phyloP scores from a whole-genome alignment of 2,113 vertebrate species.

The Galeopterus variegatus region DNA sequence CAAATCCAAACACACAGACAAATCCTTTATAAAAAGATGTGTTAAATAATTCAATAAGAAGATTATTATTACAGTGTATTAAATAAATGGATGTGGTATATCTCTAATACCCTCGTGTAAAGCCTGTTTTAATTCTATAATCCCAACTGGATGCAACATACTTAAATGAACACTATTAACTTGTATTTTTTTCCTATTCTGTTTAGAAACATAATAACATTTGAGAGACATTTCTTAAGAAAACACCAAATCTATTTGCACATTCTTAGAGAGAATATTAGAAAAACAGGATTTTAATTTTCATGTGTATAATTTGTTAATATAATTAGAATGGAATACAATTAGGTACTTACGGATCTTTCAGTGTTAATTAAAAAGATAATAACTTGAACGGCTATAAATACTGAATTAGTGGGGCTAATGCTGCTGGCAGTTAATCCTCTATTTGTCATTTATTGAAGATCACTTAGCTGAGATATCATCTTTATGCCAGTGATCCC shows the following conservation, averaged over 20 bases:
- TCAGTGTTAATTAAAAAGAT: constrained; percentile 90
- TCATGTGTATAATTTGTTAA: constrained; percentile 86
- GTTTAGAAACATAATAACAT: constrained; percentile 85
- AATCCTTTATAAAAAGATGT: constrained; percentile 3
- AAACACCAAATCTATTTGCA: constrained; percentile 85
- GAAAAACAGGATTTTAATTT: constrained; percentile 88
- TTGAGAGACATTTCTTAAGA: constrained; percentile 86
- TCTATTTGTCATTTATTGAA: constrained; percentile 83
- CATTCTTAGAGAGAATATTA: constrained; percentile 86
- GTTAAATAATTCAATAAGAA: constrained; percentile 83
- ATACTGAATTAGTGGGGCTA: constrained; percentile 77
- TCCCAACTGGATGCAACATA: constrained; percentile 83
- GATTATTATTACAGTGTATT: constrained; percentile 76
- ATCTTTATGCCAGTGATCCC: background rate
- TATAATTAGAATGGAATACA: constrained; percentile 86
- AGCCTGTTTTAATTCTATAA: constrained; percentile 82
- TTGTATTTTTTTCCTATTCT: constrained; percentile 78
- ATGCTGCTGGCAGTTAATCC: constrained; percentile 77
- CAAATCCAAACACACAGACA: constrained; percentile 31
- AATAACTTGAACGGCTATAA: constrained; percentile 88
- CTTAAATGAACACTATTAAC: constrained; percentile 84
- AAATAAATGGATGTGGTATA: constrained; percentile 70
- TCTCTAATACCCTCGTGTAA: constrained; percentile 74
- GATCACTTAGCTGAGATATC: constrained; percentile 57
- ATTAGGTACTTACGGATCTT: constrained; percentile 86